Conservation (phyloP, 1,140 invertebrate species). For the Chelonus insularis region DNA sequence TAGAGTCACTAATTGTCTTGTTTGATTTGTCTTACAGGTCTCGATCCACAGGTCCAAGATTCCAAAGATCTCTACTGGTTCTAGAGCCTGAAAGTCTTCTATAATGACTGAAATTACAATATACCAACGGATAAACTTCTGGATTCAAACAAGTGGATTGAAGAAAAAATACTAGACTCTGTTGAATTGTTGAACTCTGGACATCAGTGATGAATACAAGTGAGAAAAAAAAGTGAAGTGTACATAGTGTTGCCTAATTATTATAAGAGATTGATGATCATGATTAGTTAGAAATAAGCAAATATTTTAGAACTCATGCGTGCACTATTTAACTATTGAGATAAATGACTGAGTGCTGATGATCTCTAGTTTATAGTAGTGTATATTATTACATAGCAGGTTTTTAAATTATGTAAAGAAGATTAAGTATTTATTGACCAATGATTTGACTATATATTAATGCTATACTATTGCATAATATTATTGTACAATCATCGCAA, state of each 20-base stretch:
- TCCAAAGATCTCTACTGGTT: constrained; percentile 52
- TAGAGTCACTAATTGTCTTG: not conserved
- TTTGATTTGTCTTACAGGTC: constrained; percentile 40
- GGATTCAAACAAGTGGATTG: not conserved
- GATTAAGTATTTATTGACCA: not conserved
- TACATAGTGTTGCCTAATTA: constrained; percentile 53
- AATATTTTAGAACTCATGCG: constrained; percentile 30
- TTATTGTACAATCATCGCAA: no score
- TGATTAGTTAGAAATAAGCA: constrained; percentile 19
- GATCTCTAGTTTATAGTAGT: constrained; percentile 4
- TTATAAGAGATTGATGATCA: constrained; percentile 41
- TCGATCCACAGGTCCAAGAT: constrained; percentile 50
- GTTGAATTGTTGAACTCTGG: constrained; percentile 8
- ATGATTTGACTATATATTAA: not conserved
- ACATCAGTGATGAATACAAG: constrained; percentile 6
- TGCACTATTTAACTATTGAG: constrained; percentile 44
- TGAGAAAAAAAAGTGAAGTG: constrained; percentile 31
- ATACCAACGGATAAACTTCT: not conserved
- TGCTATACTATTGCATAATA: no score
- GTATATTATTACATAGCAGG: no score
- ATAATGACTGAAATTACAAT: not conserved
- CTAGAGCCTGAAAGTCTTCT: constrained; percentile 34
- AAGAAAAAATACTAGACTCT: not conserved
- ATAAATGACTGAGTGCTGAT: not conserved
- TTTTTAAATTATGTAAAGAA: not conserved